Evolutionary conservation across 2,113 vertebrate genomes (phyloP), one percentile per base, ranked within the genome.

Genomic region (Synchiropus splendidus): DNA sequence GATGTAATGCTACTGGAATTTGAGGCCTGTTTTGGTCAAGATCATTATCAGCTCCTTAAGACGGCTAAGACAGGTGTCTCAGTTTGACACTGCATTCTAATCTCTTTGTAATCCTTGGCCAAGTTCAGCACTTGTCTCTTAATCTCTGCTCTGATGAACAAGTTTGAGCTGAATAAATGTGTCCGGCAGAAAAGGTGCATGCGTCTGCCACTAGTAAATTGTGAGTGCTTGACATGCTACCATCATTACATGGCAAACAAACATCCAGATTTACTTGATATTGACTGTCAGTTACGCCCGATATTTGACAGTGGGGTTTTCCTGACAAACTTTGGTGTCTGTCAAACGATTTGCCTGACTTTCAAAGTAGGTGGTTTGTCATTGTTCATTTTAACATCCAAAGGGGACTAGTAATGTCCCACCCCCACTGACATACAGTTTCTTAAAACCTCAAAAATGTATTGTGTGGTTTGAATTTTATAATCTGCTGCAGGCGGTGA

Each of bases 71-170:
- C 67, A 61, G 62, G 64, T 70, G 70, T 64, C 61, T 58, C 40
- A 30, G 32, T 54, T 45, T 47, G 49, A 70, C 61, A 61, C 57
- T 72, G 39, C 42, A 27, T 36, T 33, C 35, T 70, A 76, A 76
- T 81, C 71, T 58, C 37, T 40, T 54, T 9, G 12, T 74, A 67
- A 75, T 76, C 43, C 51, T 59, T 18, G 3, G 31, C 49, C 57
- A 58, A 61, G 43, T 61, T 51, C 48, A 50, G 55, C 9, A 42
- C 61, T 65, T 54, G 18, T 67, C 71, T 68, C 60, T 61, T 64
- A 72, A 74, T 79, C 58, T 72, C 50, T 62, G 57, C 30, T 63
- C 45, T 61, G 70, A 74, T 72, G 72, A 78, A 70, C 67, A 75
- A 62, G 51, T 69, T 67, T 46, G 59, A 70, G 51, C 40, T 48